A percentile compares a stretch with the other conserved stretches of the same genome.
Conservation (phyloP, 1,140 invertebrate species). For the Philopotamus ludificatus region DNA sequence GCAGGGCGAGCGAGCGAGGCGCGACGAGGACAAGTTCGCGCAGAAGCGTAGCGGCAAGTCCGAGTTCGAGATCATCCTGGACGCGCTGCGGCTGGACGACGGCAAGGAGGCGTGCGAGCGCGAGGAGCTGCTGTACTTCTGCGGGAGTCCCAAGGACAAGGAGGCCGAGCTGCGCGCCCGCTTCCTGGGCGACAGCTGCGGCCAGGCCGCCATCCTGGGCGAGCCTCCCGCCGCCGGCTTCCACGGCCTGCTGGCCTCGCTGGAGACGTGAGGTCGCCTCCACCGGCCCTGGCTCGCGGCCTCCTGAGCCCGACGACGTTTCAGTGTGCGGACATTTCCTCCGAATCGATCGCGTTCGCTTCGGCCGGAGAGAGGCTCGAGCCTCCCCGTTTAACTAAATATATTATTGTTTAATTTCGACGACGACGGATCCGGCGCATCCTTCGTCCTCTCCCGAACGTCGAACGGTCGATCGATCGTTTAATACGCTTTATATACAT, state of each 20-base stretch:
- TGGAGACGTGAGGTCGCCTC: constrained; percentile 60
- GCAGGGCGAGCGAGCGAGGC: not conserved
- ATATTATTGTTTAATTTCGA: too few relatives aligned
- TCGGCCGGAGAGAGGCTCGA: not conserved
- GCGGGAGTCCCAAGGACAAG: constrained; percentile 47
- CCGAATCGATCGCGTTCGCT: not conserved
- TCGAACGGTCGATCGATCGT: too few relatives aligned
- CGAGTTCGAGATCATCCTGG: constrained; percentile 53
- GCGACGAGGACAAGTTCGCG: constrained; percentile 16
- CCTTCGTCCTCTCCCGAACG: too few relatives aligned
- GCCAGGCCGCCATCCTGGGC: constrained; percentile 68
- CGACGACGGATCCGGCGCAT: too few relatives aligned
- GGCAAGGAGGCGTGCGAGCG: constrained; percentile 39
- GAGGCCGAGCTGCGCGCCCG: constrained; percentile 47
- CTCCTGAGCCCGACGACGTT: not conserved
- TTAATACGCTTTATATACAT: too few relatives aligned
- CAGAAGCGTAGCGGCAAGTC: constrained; percentile 31
- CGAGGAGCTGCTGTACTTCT: constrained; percentile 50
- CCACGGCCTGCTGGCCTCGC: constrained; percentile 67
- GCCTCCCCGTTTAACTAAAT: not conserved
- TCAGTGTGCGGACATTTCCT: constrained; percentile 7
- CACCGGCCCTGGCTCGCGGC: constrained; percentile 17
- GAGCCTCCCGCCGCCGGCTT: constrained; percentile 64
- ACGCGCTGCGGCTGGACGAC: constrained; percentile 49
- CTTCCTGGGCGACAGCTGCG: constrained; percentile 52